These are phyloP conservation scores for Idaea straminata DNA, from an alignment of 2,888 invertebrate genomes.

Conservation along the genomic window DNA sequence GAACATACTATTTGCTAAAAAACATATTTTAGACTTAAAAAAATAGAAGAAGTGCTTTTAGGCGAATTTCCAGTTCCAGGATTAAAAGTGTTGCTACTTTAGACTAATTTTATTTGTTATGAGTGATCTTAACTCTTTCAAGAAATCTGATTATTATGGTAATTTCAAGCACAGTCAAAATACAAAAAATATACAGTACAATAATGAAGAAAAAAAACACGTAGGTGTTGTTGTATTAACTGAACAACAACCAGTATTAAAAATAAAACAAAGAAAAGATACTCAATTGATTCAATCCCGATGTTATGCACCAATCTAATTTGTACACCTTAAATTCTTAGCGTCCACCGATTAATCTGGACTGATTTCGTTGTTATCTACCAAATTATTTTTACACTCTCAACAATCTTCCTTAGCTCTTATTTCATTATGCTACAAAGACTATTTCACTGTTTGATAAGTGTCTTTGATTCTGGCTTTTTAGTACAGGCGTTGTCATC, in stretches of 20 bases:
- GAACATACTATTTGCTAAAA: too few species aligned
- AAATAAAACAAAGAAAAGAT: constrained; percentile 27
- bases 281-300: constrained; percentile 53
- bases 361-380: constrained; percentile 58
- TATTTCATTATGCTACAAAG: constrained; percentile 16
- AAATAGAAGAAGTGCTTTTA: too few species aligned
- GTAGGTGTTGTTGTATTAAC: not conserved
- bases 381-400: constrained; percentile 19
- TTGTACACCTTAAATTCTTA: constrained; percentile 64
- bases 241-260: not conserved
- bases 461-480: constrained; percentile 26
- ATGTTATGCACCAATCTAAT: constrained; percentile 65
- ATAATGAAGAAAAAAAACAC: not conserved
- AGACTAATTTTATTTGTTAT: too few species aligned
- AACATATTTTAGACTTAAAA: too few species aligned
- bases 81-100: too few species aligned
- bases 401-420: constrained; percentile 5
- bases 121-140: too few species aligned
- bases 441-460: constrained; percentile 17
- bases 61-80: too few species aligned
- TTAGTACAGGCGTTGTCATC: constrained; percentile 58
- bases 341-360: constrained; percentile 66
- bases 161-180: too few species aligned
- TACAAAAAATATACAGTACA: not conserved
- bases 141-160: too few species aligned